These are phyloP conservation scores for Listrodromus nycthemerus DNA, from an alignment of 2,888 invertebrate species.

Conservation along the genomic window DNA sequence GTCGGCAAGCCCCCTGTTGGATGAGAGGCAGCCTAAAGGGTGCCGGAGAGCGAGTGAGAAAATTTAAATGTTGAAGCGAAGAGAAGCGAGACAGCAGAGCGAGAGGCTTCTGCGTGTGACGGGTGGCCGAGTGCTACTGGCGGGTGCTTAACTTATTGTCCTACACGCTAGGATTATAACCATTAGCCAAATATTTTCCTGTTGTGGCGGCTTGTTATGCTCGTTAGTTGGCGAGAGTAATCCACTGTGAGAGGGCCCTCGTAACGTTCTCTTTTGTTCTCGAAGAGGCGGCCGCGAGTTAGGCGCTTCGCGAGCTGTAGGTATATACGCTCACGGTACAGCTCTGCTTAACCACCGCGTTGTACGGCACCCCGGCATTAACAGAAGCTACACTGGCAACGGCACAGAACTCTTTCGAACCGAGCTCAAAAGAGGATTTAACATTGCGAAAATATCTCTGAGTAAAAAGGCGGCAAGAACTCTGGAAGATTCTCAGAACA, in stretches of 20 bases:
- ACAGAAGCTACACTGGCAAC: conserved; percentile 19
- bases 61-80: conserved; percentile 47
- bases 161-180: conserved; percentile 79
- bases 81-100: conserved; percentile 53
- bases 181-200: conserved; percentile 80
- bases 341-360: conserved; percentile 43
- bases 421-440: conserved; percentile 45
- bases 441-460: conserved; percentile 52
- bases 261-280: conserved; percentile 74
- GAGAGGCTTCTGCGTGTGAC: conserved; percentile 74
- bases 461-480: conserved; percentile 20
- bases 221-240: conserved; percentile 78
- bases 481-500: conserved; percentile 2
- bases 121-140: conserved; percentile 79
- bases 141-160: conserved; percentile 81
- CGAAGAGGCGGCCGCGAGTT: conserved; percentile 59
- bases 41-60: conserved; percentile 40
- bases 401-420: conserved; percentile 49
- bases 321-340: conserved; percentile 25
- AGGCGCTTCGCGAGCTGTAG: conserved; percentile 40
- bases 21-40: conserved; percentile 47
- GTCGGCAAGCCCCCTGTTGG: conserved; percentile 58
- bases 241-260: conserved; percentile 72
- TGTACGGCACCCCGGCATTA: conserved; percentile 6
- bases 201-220: conserved; percentile 77